Evolutionary conservation across 2,113 vertebrate genomes (phyloP), one percentile per base, ranked within the genome.

Genomic region (Dicerorhinus sumatrensis): DNA sequence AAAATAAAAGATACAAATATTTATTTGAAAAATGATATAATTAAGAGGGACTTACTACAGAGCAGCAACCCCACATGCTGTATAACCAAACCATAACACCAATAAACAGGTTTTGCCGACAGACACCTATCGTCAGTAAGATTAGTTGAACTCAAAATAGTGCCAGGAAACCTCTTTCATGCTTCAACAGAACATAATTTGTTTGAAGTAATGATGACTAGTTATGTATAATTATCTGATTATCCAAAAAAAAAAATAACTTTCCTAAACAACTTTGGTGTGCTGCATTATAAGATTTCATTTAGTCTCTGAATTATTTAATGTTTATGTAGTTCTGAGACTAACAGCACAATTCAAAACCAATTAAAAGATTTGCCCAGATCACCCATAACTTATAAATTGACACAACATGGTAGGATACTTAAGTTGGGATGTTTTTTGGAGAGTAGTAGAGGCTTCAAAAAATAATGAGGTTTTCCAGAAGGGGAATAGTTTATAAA

Each of bases 221-320:
- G 97, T 98, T 98, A 97, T 96, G 81, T 97, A 80, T 97, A 98
- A 98, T 98, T 98, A 98, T 97, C 93, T 98, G 94, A 97, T 97
- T 97, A 97, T 97, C 97, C 89, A 48, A 23, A 96, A 84, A 8
- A 48, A 48, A 87, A 42, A 27, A 97, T 85, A 11, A 86, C 58
- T 96, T 58, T 23, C 94, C 56, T 80, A 91, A 98, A 97, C 83
- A 96, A 92, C 63, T 98, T 54, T 98, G 62, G 88, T 97, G 0
- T 85, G 6, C 89, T 96, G 56, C 80, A 75, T 96, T 94, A 81
- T 94, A 96, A 81, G 39, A 27, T 95, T 98, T 88, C 60, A 33
- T 97, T 98, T 98, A 91, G 91, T 95, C 85, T 93, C 83, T 94
- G 96, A 92, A 97, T 97, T 98, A 96, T 94, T 97, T 98, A 95